Evolutionary conservation across 2,888 invertebrate species (phyloP).

Genomic region (Pristionchus entomophagus): DNA sequence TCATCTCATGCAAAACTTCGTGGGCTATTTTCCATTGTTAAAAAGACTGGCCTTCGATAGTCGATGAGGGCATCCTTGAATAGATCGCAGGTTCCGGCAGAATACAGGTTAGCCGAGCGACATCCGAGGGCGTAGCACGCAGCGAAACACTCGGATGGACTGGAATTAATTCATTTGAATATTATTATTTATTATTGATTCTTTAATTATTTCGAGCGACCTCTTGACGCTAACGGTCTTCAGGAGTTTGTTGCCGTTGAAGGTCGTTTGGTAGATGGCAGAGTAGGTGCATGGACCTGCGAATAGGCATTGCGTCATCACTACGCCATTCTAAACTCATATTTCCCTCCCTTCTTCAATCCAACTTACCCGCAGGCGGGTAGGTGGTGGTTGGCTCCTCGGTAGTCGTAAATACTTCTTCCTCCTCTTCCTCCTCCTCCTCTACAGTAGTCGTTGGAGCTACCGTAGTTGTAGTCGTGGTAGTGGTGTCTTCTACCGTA

Average conservation of each 20-base stretch:
- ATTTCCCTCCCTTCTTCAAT: neutral
- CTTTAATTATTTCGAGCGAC: conserved; percentile 28
- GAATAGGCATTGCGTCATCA: neutral
- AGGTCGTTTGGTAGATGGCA: conserved; percentile 73
- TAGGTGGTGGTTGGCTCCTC: conserved; percentile 39
- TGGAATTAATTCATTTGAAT: conserved; percentile 35
- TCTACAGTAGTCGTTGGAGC: conserved; percentile 38
- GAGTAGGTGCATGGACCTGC: conserved; percentile 70
- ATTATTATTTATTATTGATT: neutral
- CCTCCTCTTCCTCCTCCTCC: neutral
- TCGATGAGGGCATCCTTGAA: conserved; percentile 74
- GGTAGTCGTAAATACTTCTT: neutral
- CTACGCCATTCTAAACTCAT: neutral
- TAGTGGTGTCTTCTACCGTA: conserved; percentile 44
- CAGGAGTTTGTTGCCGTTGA: conserved; percentile 64
- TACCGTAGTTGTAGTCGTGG: conserved; percentile 46
- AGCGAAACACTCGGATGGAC: conserved; percentile 70
- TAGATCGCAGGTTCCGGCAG: conserved; percentile 63
- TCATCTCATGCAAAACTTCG: no score
- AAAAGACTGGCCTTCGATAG: conserved; percentile 59
- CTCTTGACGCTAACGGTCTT: conserved; percentile 60
- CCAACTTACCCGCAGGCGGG: conserved; percentile 32
- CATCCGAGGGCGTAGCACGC: conserved; percentile 71
- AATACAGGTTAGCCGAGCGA: conserved; percentile 73
- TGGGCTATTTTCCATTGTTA: neutral